A percentile compares a stretch with the other conserved stretches of the same genome.
phyloP scores from a whole-genome alignment of 53 echinoderm and acorn worm species.

The Mesocentrotus franciscanus region DNA sequence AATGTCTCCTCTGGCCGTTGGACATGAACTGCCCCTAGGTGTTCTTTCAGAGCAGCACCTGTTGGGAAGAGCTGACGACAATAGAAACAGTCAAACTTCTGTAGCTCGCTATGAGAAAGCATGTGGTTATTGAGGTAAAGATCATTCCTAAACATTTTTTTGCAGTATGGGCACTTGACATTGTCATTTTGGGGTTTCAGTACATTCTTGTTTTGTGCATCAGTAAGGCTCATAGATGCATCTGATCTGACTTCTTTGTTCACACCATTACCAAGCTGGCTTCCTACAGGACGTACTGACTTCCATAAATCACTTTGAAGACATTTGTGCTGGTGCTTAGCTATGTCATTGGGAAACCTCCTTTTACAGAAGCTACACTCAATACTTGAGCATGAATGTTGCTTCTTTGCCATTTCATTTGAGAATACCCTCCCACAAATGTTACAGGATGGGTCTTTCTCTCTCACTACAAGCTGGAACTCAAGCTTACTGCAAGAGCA shows the following conservation, averaged over 20 bases:
- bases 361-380: background rate
- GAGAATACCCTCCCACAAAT: slow-evolving; percentile 31
- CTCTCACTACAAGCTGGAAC: background rate
- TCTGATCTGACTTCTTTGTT: background rate
- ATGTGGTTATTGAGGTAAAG: slow-evolving; percentile 55
- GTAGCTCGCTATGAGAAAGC: slow-evolving; percentile 50
- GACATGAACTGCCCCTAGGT: background rate
- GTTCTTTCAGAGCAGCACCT: slow-evolving; percentile 18
- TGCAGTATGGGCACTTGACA: slow-evolving; percentile 49
- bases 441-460: background rate
- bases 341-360: background rate
- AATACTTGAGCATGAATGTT: background rate
- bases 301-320: background rate
- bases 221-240: background rate
- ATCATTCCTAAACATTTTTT: slow-evolving; percentile 33
- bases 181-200: background rate
- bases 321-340: background rate
- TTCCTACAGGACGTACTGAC: background rate
- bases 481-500: background rate
- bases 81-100: slow-evolving; percentile 51
- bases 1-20: background rate
- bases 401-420: background rate
- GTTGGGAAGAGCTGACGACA: slow-evolving; percentile 46
- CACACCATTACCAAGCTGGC: background rate
- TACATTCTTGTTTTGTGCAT: background rate